A percentile compares a stretch with the other conserved stretches of the same genome.
Evolutionary conservation across 2,797 vertebrate species (phyloP).

Genomic region (Oreochromis mossambicus): DNA sequence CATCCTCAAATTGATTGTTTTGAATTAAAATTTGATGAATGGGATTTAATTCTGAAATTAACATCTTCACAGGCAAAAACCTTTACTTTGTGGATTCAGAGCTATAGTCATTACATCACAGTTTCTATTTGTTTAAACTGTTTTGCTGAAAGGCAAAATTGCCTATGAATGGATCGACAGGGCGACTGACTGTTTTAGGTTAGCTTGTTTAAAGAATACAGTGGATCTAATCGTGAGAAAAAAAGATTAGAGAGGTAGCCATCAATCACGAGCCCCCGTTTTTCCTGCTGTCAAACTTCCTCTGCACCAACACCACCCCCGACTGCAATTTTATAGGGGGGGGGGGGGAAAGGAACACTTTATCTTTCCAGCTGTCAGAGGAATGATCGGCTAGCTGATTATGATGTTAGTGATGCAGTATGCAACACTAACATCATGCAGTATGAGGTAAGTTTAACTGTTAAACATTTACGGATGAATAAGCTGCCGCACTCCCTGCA

Average conservation of each 20-base stretch:
- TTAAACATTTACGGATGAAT: slow-evolving; percentile 15
- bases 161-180: neutral
- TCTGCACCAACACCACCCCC: slow-evolving; percentile 20
- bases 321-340: slow-evolving; percentile 6
- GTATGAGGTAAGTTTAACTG: neutral
- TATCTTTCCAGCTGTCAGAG: slow-evolving; percentile 50
- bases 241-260: slow-evolving; percentile 10
- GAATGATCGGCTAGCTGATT: slow-evolving; percentile 42
- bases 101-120: neutral
- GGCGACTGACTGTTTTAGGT: slow-evolving; percentile 42
- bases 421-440: neutral
- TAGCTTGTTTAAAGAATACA: slow-evolving; percentile 41
- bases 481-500: neutral
- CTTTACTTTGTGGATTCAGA: neutral
- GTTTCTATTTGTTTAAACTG: neutral
- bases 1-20: neutral
- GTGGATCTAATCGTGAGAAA: slow-evolving; percentile 26
- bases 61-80: neutral
- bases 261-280: slow-evolving; percentile 41
- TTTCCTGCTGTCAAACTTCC: slow-evolving; percentile 47
- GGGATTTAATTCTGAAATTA: neutral
- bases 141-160: neutral
- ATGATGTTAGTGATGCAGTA: slow-evolving; percentile 15
- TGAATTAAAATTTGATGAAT: neutral
- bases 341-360: slow-evolving; percentile 20